Percentiles rank a stretch among this genome's conserved stretches.
Evolutionary conservation across 1,140 invertebrate genomes (phyloP).

Genomic region (Drosophila funebris): DNA sequence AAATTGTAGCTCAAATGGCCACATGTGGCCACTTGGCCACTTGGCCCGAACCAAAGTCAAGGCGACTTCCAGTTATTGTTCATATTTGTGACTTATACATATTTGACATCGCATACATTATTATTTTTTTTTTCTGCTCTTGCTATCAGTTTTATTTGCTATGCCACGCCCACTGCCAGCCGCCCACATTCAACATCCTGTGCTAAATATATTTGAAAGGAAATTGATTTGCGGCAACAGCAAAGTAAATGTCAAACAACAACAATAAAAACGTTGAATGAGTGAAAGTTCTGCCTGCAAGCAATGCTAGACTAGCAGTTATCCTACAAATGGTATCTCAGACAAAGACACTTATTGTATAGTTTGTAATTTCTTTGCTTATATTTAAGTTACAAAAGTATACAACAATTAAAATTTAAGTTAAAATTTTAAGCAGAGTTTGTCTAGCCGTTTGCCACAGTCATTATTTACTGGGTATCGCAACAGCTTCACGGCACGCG

Average conservation of each 20-base stretch:
- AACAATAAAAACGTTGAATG: conserved; percentile 1
- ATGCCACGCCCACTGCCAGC: conserved; percentile 1
- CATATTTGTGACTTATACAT: conserved; percentile 32
- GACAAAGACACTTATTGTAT: too few species aligned
- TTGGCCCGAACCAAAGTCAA: neutral
- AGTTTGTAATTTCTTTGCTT: too few species aligned
- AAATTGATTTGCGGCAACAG: conserved; percentile 71
- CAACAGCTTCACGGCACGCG: neutral
- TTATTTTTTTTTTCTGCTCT: conserved; percentile 12
- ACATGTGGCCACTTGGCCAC: conserved; percentile 16
- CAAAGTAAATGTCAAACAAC: conserved; percentile 23
- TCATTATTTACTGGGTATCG: neutral
- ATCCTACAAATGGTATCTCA: neutral
- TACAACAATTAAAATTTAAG: too few species aligned
- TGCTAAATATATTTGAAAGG: conserved; percentile 74
- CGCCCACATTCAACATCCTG: conserved; percentile 39
- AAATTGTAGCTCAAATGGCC: conserved; percentile 16
- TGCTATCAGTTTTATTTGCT: conserved; percentile 40
- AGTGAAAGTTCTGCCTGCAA: neutral
- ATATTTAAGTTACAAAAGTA: too few species aligned
- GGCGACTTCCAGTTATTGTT: conserved; percentile 47
- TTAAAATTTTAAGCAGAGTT: too few species aligned
- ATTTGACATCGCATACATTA: conserved; percentile 15
- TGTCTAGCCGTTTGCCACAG: too few species aligned
- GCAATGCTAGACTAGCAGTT: neutral